A percentile compares a stretch with the other conserved stretches of the same genome.
phyloP scores from a whole-genome alignment of 2,797 vertebrate genomes.

The Chelon labrosus region DNA sequence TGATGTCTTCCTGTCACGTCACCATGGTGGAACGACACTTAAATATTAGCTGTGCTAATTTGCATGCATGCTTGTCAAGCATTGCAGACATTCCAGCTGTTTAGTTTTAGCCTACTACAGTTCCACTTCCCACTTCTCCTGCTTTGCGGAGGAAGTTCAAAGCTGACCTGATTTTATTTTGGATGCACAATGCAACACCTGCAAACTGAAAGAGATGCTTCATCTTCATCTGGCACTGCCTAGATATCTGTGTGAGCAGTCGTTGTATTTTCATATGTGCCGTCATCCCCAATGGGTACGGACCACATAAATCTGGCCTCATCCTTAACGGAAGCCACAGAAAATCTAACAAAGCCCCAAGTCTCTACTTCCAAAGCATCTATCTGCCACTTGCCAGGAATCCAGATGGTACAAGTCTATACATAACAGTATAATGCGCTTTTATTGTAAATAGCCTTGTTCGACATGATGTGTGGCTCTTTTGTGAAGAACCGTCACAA shows the following conservation, averaged over 20 bases:
- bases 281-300: conserved; percentile 49
- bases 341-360: conserved; percentile 63
- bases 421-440: conserved; percentile 75
- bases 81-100: conserved; percentile 51
- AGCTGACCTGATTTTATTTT: conserved; percentile 65
- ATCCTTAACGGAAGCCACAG: conserved; percentile 56
- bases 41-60: conserved; percentile 31
- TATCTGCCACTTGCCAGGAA: conserved; percentile 70
- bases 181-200: conserved; percentile 57
- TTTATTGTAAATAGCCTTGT: conserved; percentile 74
- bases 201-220: conserved; percentile 57
- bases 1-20: conserved; percentile 53
- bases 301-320: conserved; percentile 61
- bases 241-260: conserved; percentile 43
- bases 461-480: conserved; percentile 76
- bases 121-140: conserved; percentile 31
- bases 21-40: conserved; percentile 14
- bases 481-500: conserved; percentile 77
- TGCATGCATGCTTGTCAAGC: conserved; percentile 1
- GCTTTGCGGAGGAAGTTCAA: conserved; percentile 41
- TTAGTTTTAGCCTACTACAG: conserved; percentile 25
- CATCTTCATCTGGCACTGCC: conserved; percentile 52
- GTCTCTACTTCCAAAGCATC: conserved; percentile 62
- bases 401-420: conserved; percentile 77
- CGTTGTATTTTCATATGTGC: conserved; percentile 52